These are phyloP conservation scores for Sebastes hubbsi DNA, from an alignment of 2,797 vertebrate genomes.

Conservation along the genomic window DNA sequence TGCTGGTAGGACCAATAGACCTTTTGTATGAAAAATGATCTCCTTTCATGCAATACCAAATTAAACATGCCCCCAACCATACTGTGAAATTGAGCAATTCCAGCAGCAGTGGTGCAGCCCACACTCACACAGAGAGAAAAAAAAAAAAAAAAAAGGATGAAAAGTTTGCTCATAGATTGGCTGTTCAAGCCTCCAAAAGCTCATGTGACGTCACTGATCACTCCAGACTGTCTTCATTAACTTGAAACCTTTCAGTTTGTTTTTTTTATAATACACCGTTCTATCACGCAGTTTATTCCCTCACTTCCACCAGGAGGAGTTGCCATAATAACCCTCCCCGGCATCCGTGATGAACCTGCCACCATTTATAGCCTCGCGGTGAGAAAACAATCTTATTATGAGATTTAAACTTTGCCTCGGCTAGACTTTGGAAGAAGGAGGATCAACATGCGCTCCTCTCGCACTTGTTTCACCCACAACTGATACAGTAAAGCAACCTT, in stretches of 20 bases:
- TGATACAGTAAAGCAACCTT: slow-evolving; percentile 45
- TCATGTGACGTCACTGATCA: slow-evolving; percentile 39
- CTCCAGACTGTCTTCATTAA: slow-evolving; percentile 31
- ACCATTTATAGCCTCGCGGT: slow-evolving; percentile 83
- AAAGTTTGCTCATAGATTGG: slow-evolving; percentile 47
- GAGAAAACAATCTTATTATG: slow-evolving; percentile 85
- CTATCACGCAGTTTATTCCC: slow-evolving; percentile 1
- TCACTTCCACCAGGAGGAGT: slow-evolving; percentile 48
- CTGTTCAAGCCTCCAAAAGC: slow-evolving; percentile 20
- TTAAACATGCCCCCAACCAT: slow-evolving; percentile 50
- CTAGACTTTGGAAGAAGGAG: slow-evolving; percentile 62
- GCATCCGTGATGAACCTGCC: slow-evolving; percentile 67
- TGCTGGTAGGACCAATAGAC: slow-evolving; percentile 51
- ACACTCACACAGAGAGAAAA: background rate
- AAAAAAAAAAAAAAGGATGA: background rate
- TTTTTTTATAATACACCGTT: background rate
- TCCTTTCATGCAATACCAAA: slow-evolving; percentile 45
- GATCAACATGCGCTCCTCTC: slow-evolving; percentile 73
- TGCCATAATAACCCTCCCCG: slow-evolving; percentile 55
- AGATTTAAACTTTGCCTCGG: slow-evolving; percentile 82
- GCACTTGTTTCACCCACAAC: slow-evolving; percentile 50
- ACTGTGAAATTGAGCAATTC: slow-evolving; percentile 56
- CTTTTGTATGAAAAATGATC: slow-evolving; percentile 5
- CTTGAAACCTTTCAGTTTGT: background rate
- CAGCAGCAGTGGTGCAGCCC: slow-evolving; percentile 31